Base-by-base conservation (phyloP, 2,797 vertebrate genomes). In the Varecia variegata region DNA sequence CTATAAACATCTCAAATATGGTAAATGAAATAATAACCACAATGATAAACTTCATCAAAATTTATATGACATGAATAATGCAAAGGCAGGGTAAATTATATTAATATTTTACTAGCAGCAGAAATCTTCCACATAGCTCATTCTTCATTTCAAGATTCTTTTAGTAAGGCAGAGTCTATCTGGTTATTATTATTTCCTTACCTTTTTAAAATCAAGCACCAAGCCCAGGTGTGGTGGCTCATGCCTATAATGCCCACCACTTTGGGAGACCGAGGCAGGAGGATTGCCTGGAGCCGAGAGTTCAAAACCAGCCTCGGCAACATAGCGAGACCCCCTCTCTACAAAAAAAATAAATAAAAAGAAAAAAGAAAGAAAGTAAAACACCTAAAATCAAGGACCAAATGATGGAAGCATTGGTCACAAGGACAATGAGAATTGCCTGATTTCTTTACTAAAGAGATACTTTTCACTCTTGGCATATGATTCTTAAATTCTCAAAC, bases 1-100 rank as follows among this genome's bases (percentile, higher is more conserved):
- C 71, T 90, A 95, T 82, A 93, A 92, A 93, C 77, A 86, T 86
- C 86, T 35, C 88, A 96, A 95, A 82, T 93, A 40, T 86, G 25
- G 50, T 58, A 85, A 81, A 70, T 85, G 43, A 90, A 97, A 83
- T 93, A 93, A 88, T 91, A 96, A 87, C 54, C 91, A 92, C 56
- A 89, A 79, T 96, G 45, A 94, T 96, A 89, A 96, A 95, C 65
- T 89, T 96, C 79, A 95, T 89, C 81, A 96, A 91, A 90, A 93
- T 95, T 93, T 91, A 74, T 62, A 93, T 92, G 83, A 83, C 40
- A 94, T 92, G 50, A 97, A 93, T 56, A 90, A 88, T 50, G 77
- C 68, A 92, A 73, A 90, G 71, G 32, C 52, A 68, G 35, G 76
- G 38, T 58, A 94, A 96, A 96, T 92, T 93, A 92, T 91, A 83